phyloP scores from a whole-genome alignment of 92 coral and sea anemone genomes.

The Epizoanthus ramosus region DNA sequence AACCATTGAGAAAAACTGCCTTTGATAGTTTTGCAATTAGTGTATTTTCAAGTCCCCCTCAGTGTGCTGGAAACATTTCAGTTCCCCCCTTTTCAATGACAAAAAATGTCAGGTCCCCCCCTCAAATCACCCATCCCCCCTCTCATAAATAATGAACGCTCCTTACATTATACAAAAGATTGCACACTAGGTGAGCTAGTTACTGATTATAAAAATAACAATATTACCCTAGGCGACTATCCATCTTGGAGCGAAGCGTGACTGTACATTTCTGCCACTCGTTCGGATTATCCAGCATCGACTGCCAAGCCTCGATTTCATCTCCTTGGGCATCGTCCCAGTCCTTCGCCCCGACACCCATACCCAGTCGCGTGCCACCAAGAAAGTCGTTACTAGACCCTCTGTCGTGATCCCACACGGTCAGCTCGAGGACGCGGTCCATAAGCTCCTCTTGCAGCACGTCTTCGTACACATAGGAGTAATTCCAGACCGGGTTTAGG shows the following conservation, averaged over 20 bases:
- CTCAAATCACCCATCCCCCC: too few relatives aligned
- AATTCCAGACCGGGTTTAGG: conserved; percentile 91
- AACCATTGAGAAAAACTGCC: too few relatives aligned
- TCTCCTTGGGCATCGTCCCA: conserved; percentile 96
- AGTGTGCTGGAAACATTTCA: too few relatives aligned
- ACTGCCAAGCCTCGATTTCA: conserved; percentile 91
- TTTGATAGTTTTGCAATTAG: too few relatives aligned
- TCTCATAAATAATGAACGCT: too few relatives aligned
- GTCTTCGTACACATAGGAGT: conserved; percentile 80
- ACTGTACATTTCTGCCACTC: conserved; percentile 81
- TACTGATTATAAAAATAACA: neutral
- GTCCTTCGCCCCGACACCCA: conserved; percentile 75
- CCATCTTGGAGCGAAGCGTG: conserved; percentile 91
- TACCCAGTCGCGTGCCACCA: conserved; percentile 93
- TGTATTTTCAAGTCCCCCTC: too few relatives aligned
- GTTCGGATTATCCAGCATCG: conserved; percentile 83
- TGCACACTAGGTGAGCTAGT: neutral
- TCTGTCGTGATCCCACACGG: conserved; percentile 99
- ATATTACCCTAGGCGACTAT: conserved; percentile 70
- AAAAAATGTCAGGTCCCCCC: too few relatives aligned
- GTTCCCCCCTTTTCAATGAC: too few relatives aligned
- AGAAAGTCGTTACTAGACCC: conserved; percentile 96
- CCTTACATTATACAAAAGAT: neutral
- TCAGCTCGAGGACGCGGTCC: conserved; percentile 96
- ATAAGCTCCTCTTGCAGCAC: conserved; percentile 76